These are phyloP conservation scores for Gymnarchus niloticus DNA, from an alignment of 2,113 vertebrate species.

Conservation along the genomic window DNA sequence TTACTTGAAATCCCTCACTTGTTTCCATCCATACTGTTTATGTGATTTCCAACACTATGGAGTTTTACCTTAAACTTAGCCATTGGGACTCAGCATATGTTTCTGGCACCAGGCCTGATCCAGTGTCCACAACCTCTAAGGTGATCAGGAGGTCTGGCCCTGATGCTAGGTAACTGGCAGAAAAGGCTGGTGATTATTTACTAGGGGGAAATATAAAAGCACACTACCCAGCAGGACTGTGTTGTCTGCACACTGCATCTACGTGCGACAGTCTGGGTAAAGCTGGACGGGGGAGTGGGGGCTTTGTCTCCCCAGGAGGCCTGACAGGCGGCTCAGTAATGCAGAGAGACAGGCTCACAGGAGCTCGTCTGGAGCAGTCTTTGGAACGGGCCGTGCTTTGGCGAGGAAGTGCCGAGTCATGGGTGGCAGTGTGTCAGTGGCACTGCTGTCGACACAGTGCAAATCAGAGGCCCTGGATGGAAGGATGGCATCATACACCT, in stretches of 20 bases:
- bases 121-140: background rate
- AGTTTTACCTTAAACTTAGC: too few species aligned
- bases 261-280: background rate
- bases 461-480: background rate
- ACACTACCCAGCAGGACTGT: too few species aligned
- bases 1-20: background rate
- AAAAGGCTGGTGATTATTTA: background rate
- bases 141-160: background rate
- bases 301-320: background rate
- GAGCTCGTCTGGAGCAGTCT: slow-evolving; percentile 5
- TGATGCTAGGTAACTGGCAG: background rate
- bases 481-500: too few species aligned
- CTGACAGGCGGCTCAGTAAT: background rate
- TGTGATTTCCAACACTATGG: background rate
- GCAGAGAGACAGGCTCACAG: slow-evolving; percentile 7
- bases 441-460: background rate
- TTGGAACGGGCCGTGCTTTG: slow-evolving; percentile 4
- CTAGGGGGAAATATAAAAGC: background rate
- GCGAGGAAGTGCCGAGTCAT: background rate
- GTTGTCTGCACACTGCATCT: background rate
- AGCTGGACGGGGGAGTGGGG: background rate
- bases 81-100: too few species aligned
- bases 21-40: background rate
- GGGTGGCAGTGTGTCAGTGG: background rate
- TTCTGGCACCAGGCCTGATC: too few species aligned